Percentiles rank a stretch among this genome's conserved stretches.
Evolutionary conservation across 2,113 vertebrate species (phyloP).

Genomic region (Oostethus manadensis): DNA sequence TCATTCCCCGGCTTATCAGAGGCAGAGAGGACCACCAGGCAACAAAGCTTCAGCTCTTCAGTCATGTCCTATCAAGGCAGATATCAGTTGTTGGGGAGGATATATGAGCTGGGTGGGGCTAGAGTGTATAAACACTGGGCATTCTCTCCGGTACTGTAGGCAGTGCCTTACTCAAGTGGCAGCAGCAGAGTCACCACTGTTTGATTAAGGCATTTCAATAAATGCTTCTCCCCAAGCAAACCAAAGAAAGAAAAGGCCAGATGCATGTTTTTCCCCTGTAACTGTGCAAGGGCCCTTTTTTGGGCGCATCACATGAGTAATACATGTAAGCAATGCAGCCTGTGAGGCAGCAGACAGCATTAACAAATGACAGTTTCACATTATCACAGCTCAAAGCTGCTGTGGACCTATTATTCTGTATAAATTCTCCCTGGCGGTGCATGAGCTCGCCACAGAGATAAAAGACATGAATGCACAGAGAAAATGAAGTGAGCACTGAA

Average conservation of each 20-base stretch:
- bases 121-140: constrained; percentile 58
- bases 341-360: constrained; percentile 24
- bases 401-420: constrained; percentile 43
- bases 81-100: constrained; percentile 68
- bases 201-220: constrained; percentile 73
- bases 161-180: constrained; percentile 34
- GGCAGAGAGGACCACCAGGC: constrained; percentile 56
- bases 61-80: constrained; percentile 57
- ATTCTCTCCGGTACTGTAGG: constrained; percentile 44
- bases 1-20: constrained; percentile 51
- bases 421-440: constrained; percentile 37
- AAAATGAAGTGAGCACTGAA: constrained; percentile 52
- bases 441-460: constrained; percentile 39
- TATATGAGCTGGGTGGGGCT: constrained; percentile 70
- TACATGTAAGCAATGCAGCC: constrained; percentile 4
- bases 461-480: constrained; percentile 38
- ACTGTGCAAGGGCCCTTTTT: too few species aligned
- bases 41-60: constrained; percentile 64
- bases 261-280: too few species aligned
- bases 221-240: constrained; percentile 57
- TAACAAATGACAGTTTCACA: constrained; percentile 30
- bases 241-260: constrained; percentile 28
- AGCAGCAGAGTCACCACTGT: constrained; percentile 51
- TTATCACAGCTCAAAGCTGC: constrained; percentile 41
- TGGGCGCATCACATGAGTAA: constrained; percentile 6